A percentile compares a stretch with the other conserved stretches of the same genome.
Evolutionary conservation across 2,888 invertebrate species (phyloP).

Genomic region (Barypeithes pellucidus): DNA sequence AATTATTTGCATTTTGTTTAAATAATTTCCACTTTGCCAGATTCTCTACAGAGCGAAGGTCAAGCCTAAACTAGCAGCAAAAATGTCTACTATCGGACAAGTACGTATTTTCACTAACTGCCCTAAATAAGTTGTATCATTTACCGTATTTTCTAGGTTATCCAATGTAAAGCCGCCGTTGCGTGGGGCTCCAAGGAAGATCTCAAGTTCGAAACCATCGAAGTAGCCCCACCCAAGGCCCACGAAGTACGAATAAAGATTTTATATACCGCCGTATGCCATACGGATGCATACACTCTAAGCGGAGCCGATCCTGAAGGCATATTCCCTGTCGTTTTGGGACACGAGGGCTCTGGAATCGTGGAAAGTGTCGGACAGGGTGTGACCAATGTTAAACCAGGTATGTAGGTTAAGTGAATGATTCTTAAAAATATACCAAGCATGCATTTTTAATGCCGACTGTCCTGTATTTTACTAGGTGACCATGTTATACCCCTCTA

Average conservation of each 20-base stretch:
- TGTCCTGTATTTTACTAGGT: conserved; percentile 72
- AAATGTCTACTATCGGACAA: conserved; percentile 47
- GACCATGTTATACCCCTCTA: conserved; percentile 99
- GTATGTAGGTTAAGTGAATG: conserved; percentile 68
- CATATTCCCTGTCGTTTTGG: conserved; percentile 91
- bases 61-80: conserved; percentile 10
- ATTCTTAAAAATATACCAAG: background rate
- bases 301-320: conserved; percentile 94
- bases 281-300: conserved; percentile 93
- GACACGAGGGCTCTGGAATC: conserved; percentile 97
- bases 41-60: conserved; percentile 8
- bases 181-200: conserved; percentile 96
- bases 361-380: conserved; percentile 98
- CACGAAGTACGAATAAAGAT: conserved; percentile 92
- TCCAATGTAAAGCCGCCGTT: conserved; percentile 95
- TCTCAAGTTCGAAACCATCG: conserved; percentile 90
- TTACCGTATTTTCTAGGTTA: conserved; percentile 68
- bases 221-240: conserved; percentile 94
- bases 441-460: too few species aligned
- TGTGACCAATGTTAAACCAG: conserved; percentile 88
- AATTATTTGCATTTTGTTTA: background rate
- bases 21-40: conserved; percentile 5
- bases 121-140: background rate
- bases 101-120: conserved; percentile 27
- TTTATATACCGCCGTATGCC: conserved; percentile 88